Evolutionary conservation across 2,888 invertebrate species (phyloP).

Genomic region (Thymelicus acteon): DNA sequence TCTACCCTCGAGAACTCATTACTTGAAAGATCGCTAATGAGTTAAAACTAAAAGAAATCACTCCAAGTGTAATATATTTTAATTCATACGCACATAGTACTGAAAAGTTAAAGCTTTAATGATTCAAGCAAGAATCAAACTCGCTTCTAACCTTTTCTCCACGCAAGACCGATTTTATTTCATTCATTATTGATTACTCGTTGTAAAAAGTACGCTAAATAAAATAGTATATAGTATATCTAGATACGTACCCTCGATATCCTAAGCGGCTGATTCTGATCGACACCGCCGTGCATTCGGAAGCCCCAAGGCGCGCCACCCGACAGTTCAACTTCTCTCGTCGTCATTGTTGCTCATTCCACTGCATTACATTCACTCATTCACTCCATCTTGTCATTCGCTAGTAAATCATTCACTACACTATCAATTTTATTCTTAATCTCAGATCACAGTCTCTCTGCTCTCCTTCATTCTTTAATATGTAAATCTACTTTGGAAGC

Average conservation of each 20-base stretch:
- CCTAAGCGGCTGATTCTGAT: constrained; percentile 90
- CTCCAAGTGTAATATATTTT: too few species aligned
- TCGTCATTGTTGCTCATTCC: constrained; percentile 80
- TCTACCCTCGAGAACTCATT: too few species aligned
- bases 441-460: background rate
- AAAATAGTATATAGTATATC: constrained; percentile 41
- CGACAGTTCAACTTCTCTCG: constrained; percentile 89
- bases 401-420: constrained; percentile 52
- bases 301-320: constrained; percentile 96
- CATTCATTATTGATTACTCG: too few species aligned
- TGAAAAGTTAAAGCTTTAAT: too few species aligned
- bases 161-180: background rate
- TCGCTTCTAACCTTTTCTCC: too few species aligned
- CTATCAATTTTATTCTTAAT: constrained; percentile 10
- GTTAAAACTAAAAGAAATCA: too few species aligned
- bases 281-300: constrained; percentile 93
- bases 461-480: constrained; percentile 15
- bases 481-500: constrained; percentile 56
- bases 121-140: too few species aligned
- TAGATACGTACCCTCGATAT: constrained; percentile 89
- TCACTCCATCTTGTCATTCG: constrained; percentile 39
- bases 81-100: too few species aligned
- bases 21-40: too few species aligned
- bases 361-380: constrained; percentile 20
- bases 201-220: too few species aligned